Conservation (phyloP, 1,140 invertebrate genomes). For the Orchestia grillus region DNA sequence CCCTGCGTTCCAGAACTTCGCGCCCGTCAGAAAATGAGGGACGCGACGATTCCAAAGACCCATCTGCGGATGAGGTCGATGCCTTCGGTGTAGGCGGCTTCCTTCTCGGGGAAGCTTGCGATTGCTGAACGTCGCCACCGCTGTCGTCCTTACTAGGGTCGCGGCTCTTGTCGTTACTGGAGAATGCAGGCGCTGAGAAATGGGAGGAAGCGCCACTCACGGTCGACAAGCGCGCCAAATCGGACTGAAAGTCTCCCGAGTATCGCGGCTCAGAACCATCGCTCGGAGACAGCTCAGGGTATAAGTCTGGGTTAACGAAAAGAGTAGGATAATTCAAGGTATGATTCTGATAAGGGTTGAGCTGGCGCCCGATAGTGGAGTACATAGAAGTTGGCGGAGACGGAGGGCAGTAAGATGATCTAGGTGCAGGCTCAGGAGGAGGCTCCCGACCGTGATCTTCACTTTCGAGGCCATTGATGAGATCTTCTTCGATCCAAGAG, state of each 20-base stretch:
- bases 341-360: conserved; percentile 70
- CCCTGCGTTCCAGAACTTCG: conserved; percentile 70
- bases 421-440: conserved; percentile 70
- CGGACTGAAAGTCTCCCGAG: conserved; percentile 64
- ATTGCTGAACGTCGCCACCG: not conserved
- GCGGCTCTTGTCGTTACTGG: conserved; percentile 7
- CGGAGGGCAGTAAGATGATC: conserved; percentile 68
- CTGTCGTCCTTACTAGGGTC: not conserved
- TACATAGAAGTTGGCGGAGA: conserved; percentile 63
- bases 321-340: conserved; percentile 53
- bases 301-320: conserved; percentile 60
- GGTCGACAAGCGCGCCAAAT: conserved; percentile 65
- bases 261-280: conserved; percentile 62
- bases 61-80: conserved; percentile 61
- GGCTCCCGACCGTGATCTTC: conserved; percentile 65
- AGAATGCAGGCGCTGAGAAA: conserved; percentile 10
- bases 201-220: conserved; percentile 61
- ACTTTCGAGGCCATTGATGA: conserved; percentile 64
- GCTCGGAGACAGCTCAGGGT: conserved; percentile 57
- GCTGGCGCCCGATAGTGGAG: conserved; percentile 75
- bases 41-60: conserved; percentile 60
- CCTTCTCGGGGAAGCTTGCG: conserved; percentile 59
- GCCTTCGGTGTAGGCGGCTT: conserved; percentile 53
- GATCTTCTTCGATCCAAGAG: conserved; percentile 71
- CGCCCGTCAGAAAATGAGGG: conserved; percentile 61